Evolutionary conservation across 2,888 invertebrate genomes (phyloP).

Genomic region (Ecdyonurus torrentis): DNA sequence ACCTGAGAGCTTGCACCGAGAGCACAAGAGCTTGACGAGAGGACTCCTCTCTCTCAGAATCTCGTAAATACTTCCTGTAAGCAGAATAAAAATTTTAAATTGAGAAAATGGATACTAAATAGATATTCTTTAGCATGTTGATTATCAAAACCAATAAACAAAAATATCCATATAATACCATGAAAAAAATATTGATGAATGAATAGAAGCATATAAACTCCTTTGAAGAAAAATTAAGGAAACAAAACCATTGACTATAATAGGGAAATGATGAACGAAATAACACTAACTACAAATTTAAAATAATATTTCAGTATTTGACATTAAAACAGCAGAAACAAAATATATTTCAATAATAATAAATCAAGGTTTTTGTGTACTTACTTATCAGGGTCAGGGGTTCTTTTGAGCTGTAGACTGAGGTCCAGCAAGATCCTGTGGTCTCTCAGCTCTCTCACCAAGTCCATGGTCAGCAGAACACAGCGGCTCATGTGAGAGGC

Average conservation of each 20-base stretch:
- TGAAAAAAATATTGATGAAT: too few relatives aligned
- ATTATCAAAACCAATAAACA: too few relatives aligned
- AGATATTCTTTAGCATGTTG: slow-evolving; percentile 4
- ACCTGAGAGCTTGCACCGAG: slow-evolving; percentile 48
- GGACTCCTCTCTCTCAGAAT: slow-evolving; percentile 65
- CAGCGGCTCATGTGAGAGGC: slow-evolving; percentile 81
- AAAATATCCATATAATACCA: too few relatives aligned
- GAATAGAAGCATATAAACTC: too few relatives aligned
- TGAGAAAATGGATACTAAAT: not conserved
- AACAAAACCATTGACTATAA: too few relatives aligned
- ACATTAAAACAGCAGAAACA: not conserved
- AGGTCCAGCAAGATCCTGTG: slow-evolving; percentile 62
- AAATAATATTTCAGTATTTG: not conserved
- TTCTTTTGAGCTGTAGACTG: slow-evolving; percentile 56
- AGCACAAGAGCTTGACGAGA: slow-evolving; percentile 61
- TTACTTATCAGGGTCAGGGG: slow-evolving; percentile 75
- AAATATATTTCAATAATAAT: not conserved
- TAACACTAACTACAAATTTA: not conserved
- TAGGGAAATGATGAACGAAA: not conserved
- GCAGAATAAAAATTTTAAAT: slow-evolving; percentile 15
- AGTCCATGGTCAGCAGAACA: slow-evolving; percentile 61
- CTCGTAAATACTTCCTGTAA: slow-evolving; percentile 68
- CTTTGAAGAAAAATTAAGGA: too few relatives aligned
- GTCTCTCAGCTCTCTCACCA: slow-evolving; percentile 63
- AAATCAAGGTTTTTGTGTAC: too few relatives aligned